Conservation (phyloP, 2,888 invertebrate genomes). For the Scelioninae gen. 1 region DNA sequence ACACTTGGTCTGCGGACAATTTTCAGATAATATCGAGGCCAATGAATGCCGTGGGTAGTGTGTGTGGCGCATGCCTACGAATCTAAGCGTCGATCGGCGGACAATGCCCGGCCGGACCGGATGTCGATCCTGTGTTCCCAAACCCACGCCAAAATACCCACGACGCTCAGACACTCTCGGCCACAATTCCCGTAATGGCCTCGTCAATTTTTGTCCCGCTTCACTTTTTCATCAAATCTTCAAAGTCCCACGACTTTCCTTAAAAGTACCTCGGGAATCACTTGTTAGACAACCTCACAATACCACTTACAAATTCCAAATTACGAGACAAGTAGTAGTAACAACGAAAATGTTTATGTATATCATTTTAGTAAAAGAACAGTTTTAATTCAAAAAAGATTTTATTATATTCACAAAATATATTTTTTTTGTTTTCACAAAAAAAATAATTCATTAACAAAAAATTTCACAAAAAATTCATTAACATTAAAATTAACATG, state of each 20-base stretch:
- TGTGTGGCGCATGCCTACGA: slow-evolving; percentile 67
- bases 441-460: no score
- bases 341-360: no score
- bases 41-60: slow-evolving; percentile 71
- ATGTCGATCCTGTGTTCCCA: slow-evolving; percentile 78
- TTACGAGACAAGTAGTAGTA: not conserved
- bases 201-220: slow-evolving; percentile 64
- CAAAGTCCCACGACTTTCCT: slow-evolving; percentile 52
- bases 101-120: slow-evolving; percentile 79
- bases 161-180: slow-evolving; percentile 67
- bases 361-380: not conserved
- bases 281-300: slow-evolving; percentile 11
- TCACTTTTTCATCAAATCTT: slow-evolving; percentile 56
- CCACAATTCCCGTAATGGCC: slow-evolving; percentile 70
- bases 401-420: not conserved
- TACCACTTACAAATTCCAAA: not conserved
- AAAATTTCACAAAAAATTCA: no score
- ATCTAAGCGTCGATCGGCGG: slow-evolving; percentile 78
- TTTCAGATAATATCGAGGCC: slow-evolving; percentile 62
- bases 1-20: slow-evolving; percentile 45
- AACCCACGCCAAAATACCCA: slow-evolving; percentile 79
- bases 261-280: slow-evolving; percentile 24
- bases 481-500: no score
- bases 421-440: no score
- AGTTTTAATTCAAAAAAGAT: not conserved